Conservation (phyloP, 2,797 vertebrate species). For the Xyrichtys novacula region DNA sequence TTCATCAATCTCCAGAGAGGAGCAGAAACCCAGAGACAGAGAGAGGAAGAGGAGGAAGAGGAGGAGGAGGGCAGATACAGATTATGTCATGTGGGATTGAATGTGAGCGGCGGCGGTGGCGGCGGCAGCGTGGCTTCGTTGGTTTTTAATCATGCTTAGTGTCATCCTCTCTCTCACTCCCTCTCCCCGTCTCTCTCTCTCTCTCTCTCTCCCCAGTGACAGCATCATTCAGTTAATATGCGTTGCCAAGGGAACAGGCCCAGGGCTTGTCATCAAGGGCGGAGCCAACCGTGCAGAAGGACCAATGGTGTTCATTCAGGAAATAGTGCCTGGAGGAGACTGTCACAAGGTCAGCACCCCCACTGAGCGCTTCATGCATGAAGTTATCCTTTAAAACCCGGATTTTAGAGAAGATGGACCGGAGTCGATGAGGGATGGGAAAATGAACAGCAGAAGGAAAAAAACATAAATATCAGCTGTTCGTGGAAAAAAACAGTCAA, state of each 20-base stretch:
- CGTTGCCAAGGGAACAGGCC: slow-evolving; percentile 88
- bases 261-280: slow-evolving; percentile 91
- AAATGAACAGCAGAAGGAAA: no score
- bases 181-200: slow-evolving; percentile 56
- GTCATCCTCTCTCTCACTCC: slow-evolving; percentile 39
- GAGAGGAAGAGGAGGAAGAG: slow-evolving; percentile 1
- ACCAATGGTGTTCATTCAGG: slow-evolving; percentile 94
- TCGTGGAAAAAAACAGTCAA: no score
- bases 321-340: slow-evolving; percentile 92
- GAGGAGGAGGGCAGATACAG: slow-evolving; percentile 21
- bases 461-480: no score
- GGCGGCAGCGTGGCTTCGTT: slow-evolving; percentile 7
- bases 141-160: slow-evolving; percentile 40
- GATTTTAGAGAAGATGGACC: background rate
- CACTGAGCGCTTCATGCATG: background rate
- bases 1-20: slow-evolving; percentile 39
- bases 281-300: slow-evolving; percentile 92
- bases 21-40: slow-evolving; percentile 3
- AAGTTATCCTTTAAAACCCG: background rate
- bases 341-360: slow-evolving; percentile 89
- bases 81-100: slow-evolving; percentile 32
- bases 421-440: no score
- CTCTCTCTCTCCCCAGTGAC: slow-evolving; percentile 80
- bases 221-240: slow-evolving; percentile 92
- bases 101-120: slow-evolving; percentile 1